These are phyloP conservation scores for Cherax destructor DNA, from an alignment of 1,140 invertebrate genomes.

Conservation along the genomic window DNA sequence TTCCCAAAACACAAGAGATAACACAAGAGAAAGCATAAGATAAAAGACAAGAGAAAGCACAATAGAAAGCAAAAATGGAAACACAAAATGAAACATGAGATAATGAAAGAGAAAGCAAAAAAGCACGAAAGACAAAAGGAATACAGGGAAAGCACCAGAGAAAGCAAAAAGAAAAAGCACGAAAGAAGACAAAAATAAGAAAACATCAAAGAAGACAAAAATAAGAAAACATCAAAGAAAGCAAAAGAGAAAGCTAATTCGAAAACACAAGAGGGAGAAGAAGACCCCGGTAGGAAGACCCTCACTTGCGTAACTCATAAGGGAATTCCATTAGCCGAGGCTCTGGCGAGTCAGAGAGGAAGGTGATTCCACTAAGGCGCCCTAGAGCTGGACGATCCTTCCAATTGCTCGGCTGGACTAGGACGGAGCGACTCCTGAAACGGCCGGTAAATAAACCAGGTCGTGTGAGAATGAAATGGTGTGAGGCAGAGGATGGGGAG, in stretches of 20 bases:
- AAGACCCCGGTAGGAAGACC: too few species aligned
- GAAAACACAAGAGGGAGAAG: neutral
- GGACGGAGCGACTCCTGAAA: too few species aligned
- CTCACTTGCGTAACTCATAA: too few species aligned
- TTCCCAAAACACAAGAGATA: neutral
- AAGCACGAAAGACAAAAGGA: neutral
- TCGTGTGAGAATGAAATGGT: neutral
- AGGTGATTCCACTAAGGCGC: too few species aligned
- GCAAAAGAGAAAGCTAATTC: neutral
- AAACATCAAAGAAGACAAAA: neutral
- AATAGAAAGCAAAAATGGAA: too few species aligned
- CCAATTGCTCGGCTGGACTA: too few species aligned
- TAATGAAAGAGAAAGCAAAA: neutral
- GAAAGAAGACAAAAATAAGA: neutral
- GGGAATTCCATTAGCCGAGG: too few species aligned
- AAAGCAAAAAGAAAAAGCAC: neutral
- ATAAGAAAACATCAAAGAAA: neutral
- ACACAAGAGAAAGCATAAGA: too few species aligned
- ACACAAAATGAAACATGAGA: neutral
- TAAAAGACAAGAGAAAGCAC: too few species aligned
- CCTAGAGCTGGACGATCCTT: too few species aligned
- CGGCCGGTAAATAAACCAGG: too few species aligned
- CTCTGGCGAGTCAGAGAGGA: too few species aligned
- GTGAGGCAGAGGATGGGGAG: neutral
- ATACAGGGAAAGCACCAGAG: neutral